Evolutionary conservation across 2,888 invertebrate genomes (phyloP).

Genomic region (Seira ritae): DNA sequence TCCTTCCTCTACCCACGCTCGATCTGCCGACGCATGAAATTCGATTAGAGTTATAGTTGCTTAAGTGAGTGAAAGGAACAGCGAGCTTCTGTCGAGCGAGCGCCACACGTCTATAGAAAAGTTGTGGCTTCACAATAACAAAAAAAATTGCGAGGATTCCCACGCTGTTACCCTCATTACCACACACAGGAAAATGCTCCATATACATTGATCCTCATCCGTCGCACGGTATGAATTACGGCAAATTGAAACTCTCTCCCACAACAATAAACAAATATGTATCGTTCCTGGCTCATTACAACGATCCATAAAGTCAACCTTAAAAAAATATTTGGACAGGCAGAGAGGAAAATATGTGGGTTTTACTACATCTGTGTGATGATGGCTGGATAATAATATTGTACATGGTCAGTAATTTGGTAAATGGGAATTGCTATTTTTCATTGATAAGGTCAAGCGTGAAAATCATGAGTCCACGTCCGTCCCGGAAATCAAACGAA

Average conservation of each 20-base stretch:
- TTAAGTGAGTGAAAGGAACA: slow-evolving; percentile 11
- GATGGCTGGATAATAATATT: not conserved
- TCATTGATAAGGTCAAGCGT: not conserved
- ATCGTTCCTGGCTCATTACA: not conserved
- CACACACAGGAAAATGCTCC: slow-evolving; percentile 9
- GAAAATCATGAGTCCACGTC: not conserved
- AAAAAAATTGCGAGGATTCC: slow-evolving; percentile 15
- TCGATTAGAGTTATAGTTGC: slow-evolving; percentile 20
- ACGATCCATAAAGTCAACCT: too few relatives aligned
- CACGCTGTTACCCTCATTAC: slow-evolving; percentile 12
- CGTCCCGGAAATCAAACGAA: not conserved
- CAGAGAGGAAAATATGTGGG: too few relatives aligned
- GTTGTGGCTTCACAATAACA: slow-evolving; percentile 17
- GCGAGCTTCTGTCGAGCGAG: not conserved
- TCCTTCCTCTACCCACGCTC: slow-evolving; percentile 5
- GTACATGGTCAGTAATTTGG: not conserved
- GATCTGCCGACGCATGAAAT: slow-evolving; percentile 19
- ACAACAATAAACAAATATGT: not conserved
- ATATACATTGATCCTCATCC: not conserved
- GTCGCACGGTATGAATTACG: not conserved
- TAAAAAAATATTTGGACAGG: not conserved
- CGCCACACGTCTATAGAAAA: slow-evolving; percentile 5
- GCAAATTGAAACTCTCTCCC: not conserved
- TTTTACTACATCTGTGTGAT: too few relatives aligned
- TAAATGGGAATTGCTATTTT: not conserved